Conservation (phyloP, 2,113 vertebrate genomes). For the Poeciliopsis prolifica region DNA sequence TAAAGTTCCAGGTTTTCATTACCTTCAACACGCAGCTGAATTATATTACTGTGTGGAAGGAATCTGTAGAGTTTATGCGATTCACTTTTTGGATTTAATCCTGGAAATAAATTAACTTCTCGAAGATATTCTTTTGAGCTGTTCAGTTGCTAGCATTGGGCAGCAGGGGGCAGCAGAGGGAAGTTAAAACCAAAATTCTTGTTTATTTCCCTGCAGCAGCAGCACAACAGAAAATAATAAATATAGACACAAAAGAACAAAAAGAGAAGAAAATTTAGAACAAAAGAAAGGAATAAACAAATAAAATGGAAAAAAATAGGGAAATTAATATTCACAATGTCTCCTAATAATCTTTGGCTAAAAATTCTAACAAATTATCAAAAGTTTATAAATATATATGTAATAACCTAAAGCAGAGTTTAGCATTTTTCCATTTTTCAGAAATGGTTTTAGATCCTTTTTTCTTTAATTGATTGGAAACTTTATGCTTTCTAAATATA, state of each 20-base stretch:
- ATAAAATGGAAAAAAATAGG: background rate
- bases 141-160: background rate
- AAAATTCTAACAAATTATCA: no score
- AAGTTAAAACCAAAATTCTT: background rate
- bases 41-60: background rate
- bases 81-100: background rate
- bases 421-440: no score
- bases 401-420: no score
- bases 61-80: background rate
- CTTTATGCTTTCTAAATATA: no score
- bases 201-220: background rate
- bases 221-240: background rate
- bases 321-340: no score
- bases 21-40: no score
- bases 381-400: no score
- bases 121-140: background rate
- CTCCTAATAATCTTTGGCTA: no score
- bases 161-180: conserved; percentile 31
- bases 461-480: no score
- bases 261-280: no score
- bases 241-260: background rate
- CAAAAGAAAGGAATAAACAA: background rate
- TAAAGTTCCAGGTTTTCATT: no score
- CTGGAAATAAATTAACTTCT: background rate
- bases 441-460: no score